phyloP scores from a whole-genome alignment of 2,888 invertebrate species.

The Drosophila kambysellisi region DNA sequence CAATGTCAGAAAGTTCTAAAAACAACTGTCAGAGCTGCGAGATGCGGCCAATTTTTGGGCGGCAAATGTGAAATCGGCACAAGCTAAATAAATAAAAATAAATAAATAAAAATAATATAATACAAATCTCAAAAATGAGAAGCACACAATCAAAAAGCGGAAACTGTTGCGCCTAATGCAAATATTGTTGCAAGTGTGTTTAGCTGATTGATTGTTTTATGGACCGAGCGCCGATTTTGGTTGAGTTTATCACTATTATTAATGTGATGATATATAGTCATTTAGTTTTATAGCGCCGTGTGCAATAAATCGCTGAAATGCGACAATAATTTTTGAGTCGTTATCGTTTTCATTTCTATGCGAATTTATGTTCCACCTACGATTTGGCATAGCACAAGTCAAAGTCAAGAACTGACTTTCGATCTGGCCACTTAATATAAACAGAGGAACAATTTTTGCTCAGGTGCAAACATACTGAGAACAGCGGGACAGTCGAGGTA shows the following conservation, averaged over 20 bases:
- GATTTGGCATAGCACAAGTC: constrained; percentile 45
- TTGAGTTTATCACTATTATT: constrained; percentile 17
- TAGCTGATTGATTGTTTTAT: constrained; percentile 69
- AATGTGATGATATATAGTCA: constrained; percentile 14
- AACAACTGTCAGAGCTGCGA: constrained; percentile 67
- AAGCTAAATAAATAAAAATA: constrained; percentile 24
- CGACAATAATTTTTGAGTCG: constrained; percentile 41
- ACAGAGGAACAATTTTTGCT: neutral
- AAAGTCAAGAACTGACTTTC: constrained; percentile 66
- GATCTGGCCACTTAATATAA: neutral
- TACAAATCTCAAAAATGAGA: constrained; percentile 30
- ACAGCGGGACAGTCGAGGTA: neutral
- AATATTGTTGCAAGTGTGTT: constrained; percentile 44
- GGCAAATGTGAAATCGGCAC: constrained; percentile 11
- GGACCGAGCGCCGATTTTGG: constrained; percentile 1
- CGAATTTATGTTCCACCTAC: constrained; percentile 42
- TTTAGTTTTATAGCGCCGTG: constrained; percentile 61
- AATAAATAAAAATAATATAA: constrained; percentile 7
- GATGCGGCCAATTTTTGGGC: constrained; percentile 9
- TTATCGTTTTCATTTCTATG: constrained; percentile 6
- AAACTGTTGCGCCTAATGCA: constrained; percentile 36
- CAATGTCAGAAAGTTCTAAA: constrained; percentile 73
- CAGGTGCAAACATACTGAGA: neutral
- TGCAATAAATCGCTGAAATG: constrained; percentile 70
- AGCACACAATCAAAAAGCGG: constrained; percentile 27